Base-by-base conservation (phyloP, 2,113 vertebrate genomes). In the Tautogolabrus adspersus region DNA sequence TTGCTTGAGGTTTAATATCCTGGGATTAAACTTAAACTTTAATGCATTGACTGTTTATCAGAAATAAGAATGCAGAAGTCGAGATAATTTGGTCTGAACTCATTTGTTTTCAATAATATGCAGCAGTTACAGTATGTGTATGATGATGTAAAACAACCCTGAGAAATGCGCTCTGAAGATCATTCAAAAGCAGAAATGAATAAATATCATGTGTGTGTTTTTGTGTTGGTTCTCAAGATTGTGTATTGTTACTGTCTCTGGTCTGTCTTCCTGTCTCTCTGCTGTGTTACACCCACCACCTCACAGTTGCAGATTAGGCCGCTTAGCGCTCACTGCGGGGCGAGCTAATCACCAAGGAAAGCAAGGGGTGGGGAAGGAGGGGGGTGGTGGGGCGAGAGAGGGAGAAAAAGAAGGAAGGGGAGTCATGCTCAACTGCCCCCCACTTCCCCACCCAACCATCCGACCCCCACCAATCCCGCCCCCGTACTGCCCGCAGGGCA, bases 281-380 rank as follows among this genome's bases (percentile, higher is more conserved):
- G 66, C 51, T 23, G 22, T 16, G 21, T 26, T 23, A 70, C 79
- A 85, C 88, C 82, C 85, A 82, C 88, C 79, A 74, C 71, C 87
- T 83, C 81, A 51, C 23, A 62, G 82, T 86, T 61, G 73, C 88
- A 90, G 90, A 93, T 93, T 93, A 92, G 89, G 73, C 83, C 88
- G 85, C 92, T 93, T 93, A 91, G 86, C 72, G 66, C 87, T 92
- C 87, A 88, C 92, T 76, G 79, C 88, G 62, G 92, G 88, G 90
- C 73, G 79, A 86, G 89, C 91, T 93, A 94, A 93, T 93, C 92
- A 93, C 87, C 76, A 85, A 77, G 72, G 73, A 84, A 85, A 76
- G 79, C 66, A 37, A 75, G 66, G 56, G 77, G 76, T 30, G 55
- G 15, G 66, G 69, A 49, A n/a, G 64, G 37, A 8, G 66, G 49